phyloP scores from a whole-genome alignment of 2,797 vertebrate species.

The Cyclopterus lumpus region DNA sequence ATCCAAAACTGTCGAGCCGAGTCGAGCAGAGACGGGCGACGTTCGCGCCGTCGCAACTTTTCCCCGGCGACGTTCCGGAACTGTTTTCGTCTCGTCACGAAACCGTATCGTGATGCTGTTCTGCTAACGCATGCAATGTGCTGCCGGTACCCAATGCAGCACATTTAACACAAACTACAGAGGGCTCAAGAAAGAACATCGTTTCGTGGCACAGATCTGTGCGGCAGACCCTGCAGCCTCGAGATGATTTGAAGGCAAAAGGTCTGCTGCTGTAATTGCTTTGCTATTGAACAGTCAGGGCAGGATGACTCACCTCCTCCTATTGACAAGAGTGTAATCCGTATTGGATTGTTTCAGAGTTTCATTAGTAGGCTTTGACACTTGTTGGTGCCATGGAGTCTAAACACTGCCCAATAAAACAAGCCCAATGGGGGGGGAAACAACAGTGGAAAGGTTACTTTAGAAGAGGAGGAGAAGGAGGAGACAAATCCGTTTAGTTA shows the following conservation, averaged over 20 bases:
- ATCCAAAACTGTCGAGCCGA: background rate
- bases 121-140: background rate
- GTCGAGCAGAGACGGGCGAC: no score
- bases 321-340: conserved; percentile 32
- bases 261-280: conserved; percentile 23
- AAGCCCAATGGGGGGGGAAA: background rate
- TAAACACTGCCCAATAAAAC: conserved; percentile 12
- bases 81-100: background rate
- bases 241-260: background rate
- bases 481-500: conserved; percentile 27
- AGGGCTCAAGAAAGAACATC: background rate
- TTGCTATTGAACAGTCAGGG: conserved; percentile 6
- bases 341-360: conserved; percentile 5
- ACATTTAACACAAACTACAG: background rate
- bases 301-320: background rate
- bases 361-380: conserved; percentile 5
- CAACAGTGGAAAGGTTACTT: conserved; percentile 32
- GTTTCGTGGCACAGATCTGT: background rate
- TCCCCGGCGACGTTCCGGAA: background rate
- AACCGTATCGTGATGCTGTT: background rate
- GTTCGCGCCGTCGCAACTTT: background rate
- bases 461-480: background rate
- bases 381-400: background rate
- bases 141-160: background rate
- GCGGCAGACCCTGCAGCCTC: background rate